Evolutionary conservation across 2,888 invertebrate species (phyloP).

Genomic region (Hemistola chrysoprasaria): DNA sequence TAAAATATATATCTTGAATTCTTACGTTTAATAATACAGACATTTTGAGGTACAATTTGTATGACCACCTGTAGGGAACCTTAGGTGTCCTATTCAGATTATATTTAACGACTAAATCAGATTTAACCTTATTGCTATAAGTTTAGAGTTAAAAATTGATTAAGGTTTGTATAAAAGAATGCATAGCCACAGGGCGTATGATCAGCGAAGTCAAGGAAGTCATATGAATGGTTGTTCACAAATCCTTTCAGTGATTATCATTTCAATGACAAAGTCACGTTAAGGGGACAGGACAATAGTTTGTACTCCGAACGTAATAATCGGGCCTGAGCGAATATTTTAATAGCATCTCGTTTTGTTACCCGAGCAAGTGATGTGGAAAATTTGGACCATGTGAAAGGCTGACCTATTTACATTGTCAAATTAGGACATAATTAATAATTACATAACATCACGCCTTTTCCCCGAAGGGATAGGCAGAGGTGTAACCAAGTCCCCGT

Average conservation of each 20-base stretch:
- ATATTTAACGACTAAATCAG: no score
- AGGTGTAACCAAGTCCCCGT: no score
- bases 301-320: slow-evolving; percentile 25
- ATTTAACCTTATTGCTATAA: slow-evolving; percentile 20
- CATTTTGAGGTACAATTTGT: slow-evolving; percentile 59
- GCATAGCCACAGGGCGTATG: slow-evolving; percentile 76
- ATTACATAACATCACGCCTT: no score
- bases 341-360: slow-evolving; percentile 28
- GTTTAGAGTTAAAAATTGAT: slow-evolving; percentile 26
- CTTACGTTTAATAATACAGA: slow-evolving; percentile 45
- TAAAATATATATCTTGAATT: slow-evolving; percentile 25
- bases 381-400: slow-evolving; percentile 23
- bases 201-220: slow-evolving; percentile 71
- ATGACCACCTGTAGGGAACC: slow-evolving; percentile 71
- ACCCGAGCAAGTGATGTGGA: slow-evolving; percentile 15
- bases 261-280: slow-evolving; percentile 77
- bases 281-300: slow-evolving; percentile 57
- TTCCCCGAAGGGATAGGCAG: no score
- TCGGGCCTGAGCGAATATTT: slow-evolving; percentile 25
- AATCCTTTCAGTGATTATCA: slow-evolving; percentile 79
- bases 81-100: slow-evolving; percentile 63
- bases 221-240: slow-evolving; percentile 74
- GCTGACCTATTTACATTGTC: no score
- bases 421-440: no score
- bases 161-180: slow-evolving; percentile 31